These are phyloP conservation scores for Trichechus manatus DNA, from an alignment of 2,113 vertebrate species.

Conservation along the genomic window DNA sequence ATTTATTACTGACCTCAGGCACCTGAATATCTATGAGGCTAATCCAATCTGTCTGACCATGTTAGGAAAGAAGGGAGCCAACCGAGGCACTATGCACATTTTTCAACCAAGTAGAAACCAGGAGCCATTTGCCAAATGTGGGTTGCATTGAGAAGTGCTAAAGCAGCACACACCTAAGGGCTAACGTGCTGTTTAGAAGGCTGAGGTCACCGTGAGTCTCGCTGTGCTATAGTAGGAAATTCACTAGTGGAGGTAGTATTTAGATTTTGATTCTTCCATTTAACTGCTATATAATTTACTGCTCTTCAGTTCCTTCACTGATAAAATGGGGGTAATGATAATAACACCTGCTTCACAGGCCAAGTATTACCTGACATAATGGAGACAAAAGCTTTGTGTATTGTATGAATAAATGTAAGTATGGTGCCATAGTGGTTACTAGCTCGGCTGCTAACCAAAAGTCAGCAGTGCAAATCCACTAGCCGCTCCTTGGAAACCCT, in stretches of 20 bases:
- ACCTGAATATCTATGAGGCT: not conserved
- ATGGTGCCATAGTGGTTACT: too few relatives aligned
- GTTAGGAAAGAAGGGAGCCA: not conserved
- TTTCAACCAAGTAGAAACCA: not conserved
- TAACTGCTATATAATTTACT: not conserved
- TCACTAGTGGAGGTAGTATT: not conserved
- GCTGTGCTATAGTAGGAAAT: not conserved
- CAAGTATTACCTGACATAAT: not conserved
- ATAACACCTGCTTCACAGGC: not conserved
- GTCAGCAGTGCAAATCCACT: too few relatives aligned
- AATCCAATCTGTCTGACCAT: not conserved
- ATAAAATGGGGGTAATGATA: not conserved
- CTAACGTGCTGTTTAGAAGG: accelerated
- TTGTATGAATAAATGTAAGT: not conserved
- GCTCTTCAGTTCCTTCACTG: not conserved
- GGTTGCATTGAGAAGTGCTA: not conserved
- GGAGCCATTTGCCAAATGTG: not conserved
- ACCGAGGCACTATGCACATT: not conserved
- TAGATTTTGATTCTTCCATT: not conserved
- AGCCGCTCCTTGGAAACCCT: too few relatives aligned
- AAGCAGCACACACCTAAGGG: not conserved
- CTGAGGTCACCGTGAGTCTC: not conserved
- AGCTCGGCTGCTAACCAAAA: too few relatives aligned
- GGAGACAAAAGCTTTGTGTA: not conserved
- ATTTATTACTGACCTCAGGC: not conserved